phyloP scores from a whole-genome alignment of 2,113 vertebrate species.

The Gymnorhina tibicen region DNA sequence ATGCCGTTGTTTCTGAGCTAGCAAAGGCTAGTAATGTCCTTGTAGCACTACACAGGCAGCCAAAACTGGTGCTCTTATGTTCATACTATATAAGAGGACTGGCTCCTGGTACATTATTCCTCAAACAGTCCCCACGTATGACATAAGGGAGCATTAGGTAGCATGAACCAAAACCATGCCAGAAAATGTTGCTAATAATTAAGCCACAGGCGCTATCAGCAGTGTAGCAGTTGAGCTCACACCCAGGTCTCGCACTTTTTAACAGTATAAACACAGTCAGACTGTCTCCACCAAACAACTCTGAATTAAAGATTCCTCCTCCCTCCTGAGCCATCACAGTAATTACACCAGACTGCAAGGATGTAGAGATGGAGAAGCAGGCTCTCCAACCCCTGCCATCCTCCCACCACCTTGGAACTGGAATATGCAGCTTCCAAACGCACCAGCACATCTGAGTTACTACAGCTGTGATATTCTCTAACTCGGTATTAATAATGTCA shows the following conservation, averaged over 20 bases:
- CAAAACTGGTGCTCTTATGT: not conserved
- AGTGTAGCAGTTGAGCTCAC: not conserved
- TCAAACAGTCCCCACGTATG: not conserved
- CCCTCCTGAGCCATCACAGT: not conserved
- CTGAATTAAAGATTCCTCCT: not conserved
- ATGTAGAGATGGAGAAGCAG: not conserved
- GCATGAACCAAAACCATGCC: not conserved
- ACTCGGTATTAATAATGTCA: not conserved
- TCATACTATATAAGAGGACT: not conserved
- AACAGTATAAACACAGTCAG: not conserved
- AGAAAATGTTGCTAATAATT: constrained; percentile 21
- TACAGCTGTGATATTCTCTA: not conserved
- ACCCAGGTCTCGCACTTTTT: not conserved
- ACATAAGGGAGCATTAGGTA: not conserved
- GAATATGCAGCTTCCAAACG: not conserved
- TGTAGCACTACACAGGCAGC: not conserved
- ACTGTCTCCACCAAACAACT: not conserved
- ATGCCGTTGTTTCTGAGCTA: not conserved
- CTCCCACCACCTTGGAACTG: not conserved
- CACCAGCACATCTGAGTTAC: not conserved
- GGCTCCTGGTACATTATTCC: not conserved
- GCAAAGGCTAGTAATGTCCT: not conserved
- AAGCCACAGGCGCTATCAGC: not conserved
- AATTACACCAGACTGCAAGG: not conserved
- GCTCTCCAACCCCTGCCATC: not conserved